Evolutionary conservation across 2,113 vertebrate genomes (phyloP), one percentile per base, ranked within the genome.

Genomic region (Solea senegalensis): DNA sequence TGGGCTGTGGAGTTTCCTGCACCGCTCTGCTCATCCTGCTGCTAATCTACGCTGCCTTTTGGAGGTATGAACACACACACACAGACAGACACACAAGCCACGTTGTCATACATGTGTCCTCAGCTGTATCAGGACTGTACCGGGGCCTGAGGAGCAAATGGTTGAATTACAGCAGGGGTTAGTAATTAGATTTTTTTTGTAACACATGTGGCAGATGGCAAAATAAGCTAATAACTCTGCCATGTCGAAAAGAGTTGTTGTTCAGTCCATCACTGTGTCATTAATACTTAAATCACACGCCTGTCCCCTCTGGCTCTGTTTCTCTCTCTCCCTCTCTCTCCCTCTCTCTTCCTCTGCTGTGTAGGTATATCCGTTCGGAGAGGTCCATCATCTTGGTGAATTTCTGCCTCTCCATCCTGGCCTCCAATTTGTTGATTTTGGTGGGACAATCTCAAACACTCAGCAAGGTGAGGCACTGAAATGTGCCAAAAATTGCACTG

Each of bases 381-480:
- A 96, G 97, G 80, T 98, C 97, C 80, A 98, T 99, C 91, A 98
- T 99, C 85, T 90, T 98, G 81, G 95, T 99, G 91, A 99, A 99
- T 77, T 99, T 99, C 84, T 99, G 97, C 69, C 82, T 98, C 90
- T 99, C 98, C 88, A 98, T 99, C 90, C 89, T 99, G 94, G 96
- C 97, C 52, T 99, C 98, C 89, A 99, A 99, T 72, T 82, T 99
- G 88, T 92, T 99, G 86, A 99, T 99, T 91, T 92, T 99, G 34
- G 96, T 99, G 83, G 98, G 98, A 89, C 97, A 99, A 90, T 98
- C 98, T 55, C 96, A 98, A 91, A 97, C 96, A 67, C 95, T 98
- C 57, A 97, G 96, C 93, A 99, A 98, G 97, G 98, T 98, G 84
- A 92, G 49, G 15, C 54, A 64, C 16, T 27, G 45, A 16, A 54